Conservation (phyloP, 2,113 vertebrate species). For the Coracopsis vasa region DNA sequence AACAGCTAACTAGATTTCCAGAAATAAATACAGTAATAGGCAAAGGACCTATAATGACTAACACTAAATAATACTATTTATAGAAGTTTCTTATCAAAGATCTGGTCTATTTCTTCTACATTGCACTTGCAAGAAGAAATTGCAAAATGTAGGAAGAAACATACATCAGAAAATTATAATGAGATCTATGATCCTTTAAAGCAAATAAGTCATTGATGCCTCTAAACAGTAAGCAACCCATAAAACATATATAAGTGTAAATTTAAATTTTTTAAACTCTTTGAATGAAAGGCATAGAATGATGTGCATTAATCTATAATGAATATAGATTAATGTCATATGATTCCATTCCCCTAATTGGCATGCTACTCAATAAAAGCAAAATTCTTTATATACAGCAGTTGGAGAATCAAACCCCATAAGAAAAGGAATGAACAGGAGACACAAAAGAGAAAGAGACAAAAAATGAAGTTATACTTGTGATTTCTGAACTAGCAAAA, state of each 20-base stretch:
- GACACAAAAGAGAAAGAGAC: neutral
- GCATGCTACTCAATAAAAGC: neutral
- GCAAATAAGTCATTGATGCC: neutral
- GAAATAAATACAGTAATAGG: neutral
- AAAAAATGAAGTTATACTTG: neutral
- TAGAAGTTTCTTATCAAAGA: neutral
- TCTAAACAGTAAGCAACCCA: neutral
- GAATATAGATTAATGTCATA: neutral
- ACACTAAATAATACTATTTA: neutral
- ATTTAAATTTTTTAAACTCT: neutral
- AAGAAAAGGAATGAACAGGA: neutral
- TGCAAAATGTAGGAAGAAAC: neutral
- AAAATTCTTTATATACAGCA: neutral
- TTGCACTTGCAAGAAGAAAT: neutral
- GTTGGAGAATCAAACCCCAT: neutral
- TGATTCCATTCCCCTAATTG: neutral
- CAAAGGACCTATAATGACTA: neutral
- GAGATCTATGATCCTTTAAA: neutral
- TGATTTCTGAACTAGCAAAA: slow-evolving; percentile 21
- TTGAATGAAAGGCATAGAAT: neutral
- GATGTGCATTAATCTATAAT: neutral
- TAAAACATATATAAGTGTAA: neutral
- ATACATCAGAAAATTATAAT: neutral
- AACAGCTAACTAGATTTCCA: neutral
- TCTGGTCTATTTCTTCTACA: neutral